Evolutionary conservation across 2,113 vertebrate species (phyloP), one percentile per base, ranked within the genome.

Genomic region (Numida meleagris): DNA sequence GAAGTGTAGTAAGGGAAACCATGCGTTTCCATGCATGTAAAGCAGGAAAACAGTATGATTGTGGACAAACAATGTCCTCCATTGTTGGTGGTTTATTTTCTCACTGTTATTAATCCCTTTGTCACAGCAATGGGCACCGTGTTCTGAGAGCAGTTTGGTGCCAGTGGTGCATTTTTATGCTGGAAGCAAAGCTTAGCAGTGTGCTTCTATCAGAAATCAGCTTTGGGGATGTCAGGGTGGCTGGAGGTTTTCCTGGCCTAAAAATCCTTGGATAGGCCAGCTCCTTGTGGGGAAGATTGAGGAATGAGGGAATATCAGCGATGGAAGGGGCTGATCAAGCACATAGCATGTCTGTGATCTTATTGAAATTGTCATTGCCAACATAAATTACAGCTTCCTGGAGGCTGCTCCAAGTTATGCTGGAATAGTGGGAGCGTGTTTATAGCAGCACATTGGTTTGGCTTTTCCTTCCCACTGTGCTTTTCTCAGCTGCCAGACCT

Each of bases 81-180:
- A 53, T 91, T 96, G 73, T 86, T 12, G 80, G 75, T 11, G 51
- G 16, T 81, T 96, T 96, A 88, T 90, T 97, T 95, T 77, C 62
- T 86, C 80, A 1, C 73, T 94, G 58, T 53, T 93, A 5, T 77
- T 78, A 57, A 94, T 75, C 38, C 27, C 62, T 81, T 83, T 81
- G 73, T 83, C 75, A n/a, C 51, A 81, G 63, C 27, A 90, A 68
- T 17, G 55, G 61, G 57, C 79, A 93, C 58, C 75, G 57, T 84
- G 61, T 74, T 89, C 59, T 48, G 50, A 57, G 18, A 74, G 46
- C 34, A 48, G 6, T 66, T 53, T 29, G 58, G 79, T 93, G 85
- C 88, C 87, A 83, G 79, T 6, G 12, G 10, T 78, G 61, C 33
- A 25, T 81, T 96, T 94, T 51, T 65, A 57, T 36, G 29, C 12